Conservation (phyloP, 2,113 vertebrate species). For the Notiomystis cincta region DNA sequence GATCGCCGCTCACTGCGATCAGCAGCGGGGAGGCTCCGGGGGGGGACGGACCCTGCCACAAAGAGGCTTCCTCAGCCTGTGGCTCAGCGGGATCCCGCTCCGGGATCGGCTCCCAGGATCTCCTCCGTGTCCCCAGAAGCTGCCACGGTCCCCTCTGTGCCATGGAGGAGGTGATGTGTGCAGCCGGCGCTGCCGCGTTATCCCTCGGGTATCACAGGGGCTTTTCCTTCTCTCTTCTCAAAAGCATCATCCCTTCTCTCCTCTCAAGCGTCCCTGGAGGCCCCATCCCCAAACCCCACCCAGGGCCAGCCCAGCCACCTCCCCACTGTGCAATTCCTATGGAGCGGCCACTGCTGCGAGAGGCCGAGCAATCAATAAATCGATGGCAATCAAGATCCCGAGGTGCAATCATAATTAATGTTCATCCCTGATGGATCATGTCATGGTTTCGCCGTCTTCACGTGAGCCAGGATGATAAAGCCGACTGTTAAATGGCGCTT, state of each 20-base stretch:
- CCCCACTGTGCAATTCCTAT: neutral
- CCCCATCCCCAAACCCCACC: neutral
- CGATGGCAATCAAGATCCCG: constrained; percentile 59
- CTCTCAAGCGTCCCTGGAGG: neutral
- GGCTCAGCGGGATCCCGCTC: neutral
- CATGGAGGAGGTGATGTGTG: accelerated
- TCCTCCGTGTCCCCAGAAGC: accelerated
- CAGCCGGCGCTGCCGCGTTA: accelerated
- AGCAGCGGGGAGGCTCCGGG: neutral
- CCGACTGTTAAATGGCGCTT: neutral
- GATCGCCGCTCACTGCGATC: constrained; percentile 3
- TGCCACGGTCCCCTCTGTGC: neutral
- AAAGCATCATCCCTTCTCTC: neutral
- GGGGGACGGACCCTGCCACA: neutral
- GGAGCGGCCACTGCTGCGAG: neutral
- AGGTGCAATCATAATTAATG: constrained; percentile 69
- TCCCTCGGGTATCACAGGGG: accelerated
- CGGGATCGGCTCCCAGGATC: neutral
- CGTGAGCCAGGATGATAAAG: neutral
- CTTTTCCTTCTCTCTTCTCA: neutral
- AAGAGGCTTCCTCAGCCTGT: neutral
- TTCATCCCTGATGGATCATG: constrained; percentile 62
- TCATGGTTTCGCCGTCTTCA: neutral
- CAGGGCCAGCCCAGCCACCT: neutral
- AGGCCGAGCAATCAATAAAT: constrained; percentile 47